Base-by-base conservation (phyloP, 2,797 vertebrate genomes). In the Sebastes diploproa region DNA sequence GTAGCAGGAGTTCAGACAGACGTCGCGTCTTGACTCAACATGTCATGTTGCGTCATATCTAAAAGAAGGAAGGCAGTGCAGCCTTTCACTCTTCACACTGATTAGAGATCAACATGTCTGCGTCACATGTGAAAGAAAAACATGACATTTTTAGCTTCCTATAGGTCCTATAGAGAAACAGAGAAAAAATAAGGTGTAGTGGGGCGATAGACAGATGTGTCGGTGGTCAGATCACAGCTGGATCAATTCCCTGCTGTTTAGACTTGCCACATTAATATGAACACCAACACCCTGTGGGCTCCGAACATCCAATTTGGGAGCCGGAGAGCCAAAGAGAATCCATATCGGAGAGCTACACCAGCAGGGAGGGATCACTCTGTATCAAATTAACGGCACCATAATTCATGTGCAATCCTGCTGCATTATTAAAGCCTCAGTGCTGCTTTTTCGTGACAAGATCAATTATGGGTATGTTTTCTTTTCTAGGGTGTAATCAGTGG, bases 391-490 rank as follows among this genome's bases (percentile, higher is more conserved):
- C 64, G 38, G 56, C 54, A 59, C 76, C 42, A 69, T 82, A 88
- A 83, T 83, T 89, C 81, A 85, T 78, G 55, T 56, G 55, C 34
- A 82, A 63, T 77, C 46, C 56, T 63, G 74, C 69, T 74, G 82
- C 63, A 72, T 78, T 72, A 79, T 89, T 75, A 75, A 86, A 83
- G 70, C 63, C 58, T 72, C 62, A 61, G 67, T 64, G 80, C 70
- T 70, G 77, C 64, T 74, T 75, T 77, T 85, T 69, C 52, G 58
- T 65, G 81, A 72, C 80, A 80, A 61, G 77, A 82, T 73, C 76
- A 77, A 76, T 85, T 79, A 80, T 56, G 76, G 85, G 42, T 55
- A 78, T 75, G 78, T 84, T 83, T 85, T 76, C 52, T 86, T 32
- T 77, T 63, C 62, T 4, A 34, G 50, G 68, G 22, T 88, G 73